These are phyloP conservation scores for Pachyuromys duprasi DNA, from an alignment of 2,797 vertebrate genomes.

Conservation along the genomic window DNA sequence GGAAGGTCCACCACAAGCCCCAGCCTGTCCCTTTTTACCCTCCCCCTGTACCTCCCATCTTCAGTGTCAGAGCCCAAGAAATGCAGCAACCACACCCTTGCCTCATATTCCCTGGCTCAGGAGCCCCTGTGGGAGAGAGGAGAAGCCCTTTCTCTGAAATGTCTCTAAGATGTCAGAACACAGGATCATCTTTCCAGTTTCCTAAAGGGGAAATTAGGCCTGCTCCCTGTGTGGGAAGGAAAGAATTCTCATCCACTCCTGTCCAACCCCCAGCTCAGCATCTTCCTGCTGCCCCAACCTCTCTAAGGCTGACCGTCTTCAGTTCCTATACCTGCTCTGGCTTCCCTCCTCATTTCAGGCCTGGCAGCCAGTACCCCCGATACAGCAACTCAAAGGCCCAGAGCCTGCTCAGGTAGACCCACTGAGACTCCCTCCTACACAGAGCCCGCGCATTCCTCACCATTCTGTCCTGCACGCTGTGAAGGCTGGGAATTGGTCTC, in stretches of 20 bases:
- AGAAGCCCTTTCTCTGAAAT: neutral
- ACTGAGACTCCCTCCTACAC: too few species aligned
- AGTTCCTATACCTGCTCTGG: neutral
- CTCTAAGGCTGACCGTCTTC: neutral
- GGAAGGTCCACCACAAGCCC: constrained; percentile 4
- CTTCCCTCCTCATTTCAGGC: neutral
- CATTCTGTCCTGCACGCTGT: neutral
- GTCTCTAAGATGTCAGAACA: neutral
- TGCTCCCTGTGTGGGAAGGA: neutral
- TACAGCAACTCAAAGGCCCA: neutral
- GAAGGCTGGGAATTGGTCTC: neutral
- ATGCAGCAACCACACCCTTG: neutral
- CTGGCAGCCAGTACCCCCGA: neutral
- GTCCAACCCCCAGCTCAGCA: rapidly evolving
- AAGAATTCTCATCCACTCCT: too few species aligned
- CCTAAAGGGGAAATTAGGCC: neutral
- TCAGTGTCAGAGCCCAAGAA: neutral
- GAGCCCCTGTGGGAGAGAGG: neutral
- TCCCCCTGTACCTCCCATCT: neutral
- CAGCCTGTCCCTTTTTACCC: neutral
- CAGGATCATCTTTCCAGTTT: neutral
- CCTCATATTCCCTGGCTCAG: neutral
- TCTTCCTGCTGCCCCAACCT: neutral
- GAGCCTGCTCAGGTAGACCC: neutral
- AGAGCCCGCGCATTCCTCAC: neutral